Percentiles rank a stretch among this genome's conserved stretches.
Evolutionary conservation across 2,888 invertebrate species (phyloP).

Genomic region (Apantesis nais): DNA sequence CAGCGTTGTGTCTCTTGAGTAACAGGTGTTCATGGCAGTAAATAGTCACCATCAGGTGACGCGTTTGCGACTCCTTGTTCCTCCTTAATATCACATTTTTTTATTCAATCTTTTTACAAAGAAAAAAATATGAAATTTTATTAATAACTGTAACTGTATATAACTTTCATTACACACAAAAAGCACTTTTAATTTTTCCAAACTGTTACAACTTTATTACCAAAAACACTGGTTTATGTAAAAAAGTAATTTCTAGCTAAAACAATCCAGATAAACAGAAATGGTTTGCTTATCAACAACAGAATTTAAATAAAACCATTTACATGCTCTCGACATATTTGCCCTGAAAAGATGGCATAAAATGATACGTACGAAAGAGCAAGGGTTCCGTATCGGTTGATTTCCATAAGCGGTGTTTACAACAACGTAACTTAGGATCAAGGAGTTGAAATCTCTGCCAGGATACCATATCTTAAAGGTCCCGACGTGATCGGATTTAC

Average conservation of each 20-base stretch:
- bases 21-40: too few relatives aligned
- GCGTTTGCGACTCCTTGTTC: too few relatives aligned
- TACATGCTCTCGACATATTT: constrained; percentile 54
- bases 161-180: too few relatives aligned
- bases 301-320: constrained; percentile 44
- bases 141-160: neutral
- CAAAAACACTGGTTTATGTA: neutral
- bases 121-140: neutral
- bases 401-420: constrained; percentile 71
- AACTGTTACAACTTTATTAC: neutral
- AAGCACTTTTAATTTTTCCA: neutral
- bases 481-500: constrained; percentile 76
- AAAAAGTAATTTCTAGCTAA: neutral
- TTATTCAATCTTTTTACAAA: too few relatives aligned
- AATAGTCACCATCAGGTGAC: too few relatives aligned
- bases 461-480: constrained; percentile 68
- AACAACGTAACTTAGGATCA: constrained; percentile 65
- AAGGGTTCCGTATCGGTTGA: constrained; percentile 55
- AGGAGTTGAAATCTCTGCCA: constrained; percentile 70
- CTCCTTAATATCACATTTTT: too few relatives aligned
- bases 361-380: constrained; percentile 49
- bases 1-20: too few relatives aligned
- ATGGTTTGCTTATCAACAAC: constrained; percentile 18
- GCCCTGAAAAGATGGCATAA: constrained; percentile 53
- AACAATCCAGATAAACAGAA: neutral